A percentile compares a stretch with the other conserved stretches of the same genome.
Conservation (phyloP, 1,140 invertebrate species). For the Bactericera cockerelli region DNA sequence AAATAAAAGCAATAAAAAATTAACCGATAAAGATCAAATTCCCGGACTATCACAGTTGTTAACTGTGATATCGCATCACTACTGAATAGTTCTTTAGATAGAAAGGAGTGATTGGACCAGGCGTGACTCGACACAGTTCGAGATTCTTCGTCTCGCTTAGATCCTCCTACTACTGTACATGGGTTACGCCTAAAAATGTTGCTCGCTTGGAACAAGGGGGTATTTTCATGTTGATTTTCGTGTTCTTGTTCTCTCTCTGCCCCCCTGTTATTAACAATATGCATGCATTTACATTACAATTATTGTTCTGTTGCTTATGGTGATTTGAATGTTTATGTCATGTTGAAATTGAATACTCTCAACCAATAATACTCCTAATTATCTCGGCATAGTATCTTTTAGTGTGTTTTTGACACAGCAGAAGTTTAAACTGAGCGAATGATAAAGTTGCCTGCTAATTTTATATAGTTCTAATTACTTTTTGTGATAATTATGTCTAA, state of each 20-base stretch:
- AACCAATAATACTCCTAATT: no score
- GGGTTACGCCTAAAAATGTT: slow-evolving; percentile 6
- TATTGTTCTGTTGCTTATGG: slow-evolving; percentile 7
- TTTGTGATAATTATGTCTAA: no score
- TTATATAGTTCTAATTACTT: no score
- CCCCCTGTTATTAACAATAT: background rate
- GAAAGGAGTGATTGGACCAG: slow-evolving; percentile 9
- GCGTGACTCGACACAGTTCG: background rate
- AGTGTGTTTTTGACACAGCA: no score
- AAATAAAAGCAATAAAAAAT: background rate
- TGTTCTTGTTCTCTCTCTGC: background rate
- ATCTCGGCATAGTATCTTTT: no score
- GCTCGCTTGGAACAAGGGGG: background rate
- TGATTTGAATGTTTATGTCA: background rate
- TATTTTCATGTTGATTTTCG: background rate
- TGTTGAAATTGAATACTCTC: no score
- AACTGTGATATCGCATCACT: slow-evolving; percentile 8
- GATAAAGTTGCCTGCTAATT: no score
- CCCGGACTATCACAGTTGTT: background rate
- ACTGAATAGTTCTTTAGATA: slow-evolving; percentile 8
- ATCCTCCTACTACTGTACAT: slow-evolving; percentile 3
- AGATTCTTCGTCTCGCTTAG: background rate
- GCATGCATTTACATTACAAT: slow-evolving; percentile 8
- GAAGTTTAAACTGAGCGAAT: no score
- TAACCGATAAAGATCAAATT: slow-evolving; percentile 6